These are phyloP conservation scores for Clinocottus analis DNA, from an alignment of 2,113 vertebrate species.

Conservation along the genomic window DNA sequence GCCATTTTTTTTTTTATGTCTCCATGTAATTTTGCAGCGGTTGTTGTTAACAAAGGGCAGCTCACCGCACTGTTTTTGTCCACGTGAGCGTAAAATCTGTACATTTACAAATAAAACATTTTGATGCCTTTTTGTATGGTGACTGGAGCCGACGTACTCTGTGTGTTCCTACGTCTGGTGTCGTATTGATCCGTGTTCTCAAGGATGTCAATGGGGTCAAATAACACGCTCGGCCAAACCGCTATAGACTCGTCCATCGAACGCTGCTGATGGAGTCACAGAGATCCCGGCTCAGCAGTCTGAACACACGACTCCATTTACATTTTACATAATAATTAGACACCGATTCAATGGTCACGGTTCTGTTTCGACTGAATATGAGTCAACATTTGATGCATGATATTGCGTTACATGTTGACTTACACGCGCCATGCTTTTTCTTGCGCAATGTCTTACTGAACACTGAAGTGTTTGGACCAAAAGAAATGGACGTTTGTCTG, in stretches of 20 bases:
- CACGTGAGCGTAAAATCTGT: conserved; percentile 53
- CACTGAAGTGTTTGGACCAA: background rate
- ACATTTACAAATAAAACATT: conserved; percentile 68
- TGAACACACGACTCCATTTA: background rate
- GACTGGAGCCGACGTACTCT: conserved; percentile 29
- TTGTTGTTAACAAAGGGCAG: conserved; percentile 63
- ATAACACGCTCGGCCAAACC: conserved; percentile 31
- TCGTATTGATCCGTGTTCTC: conserved; percentile 43
- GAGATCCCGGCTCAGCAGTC: conserved; percentile 14
- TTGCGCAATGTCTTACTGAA: background rate
- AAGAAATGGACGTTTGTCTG: too few species aligned
- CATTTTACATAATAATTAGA: background rate
- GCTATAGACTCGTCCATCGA: background rate
- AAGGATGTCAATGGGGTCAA: conserved; percentile 44
- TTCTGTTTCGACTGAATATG: background rate
- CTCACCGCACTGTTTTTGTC: conserved; percentile 55
- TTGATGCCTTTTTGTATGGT: conserved; percentile 58
- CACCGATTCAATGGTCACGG: background rate
- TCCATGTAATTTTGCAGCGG: conserved; percentile 48
- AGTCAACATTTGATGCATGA: background rate
- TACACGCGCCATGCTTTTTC: too few species aligned
- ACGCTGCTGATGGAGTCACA: conserved; percentile 36
- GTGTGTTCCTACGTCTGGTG: conserved; percentile 17
- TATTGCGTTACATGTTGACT: too few species aligned
- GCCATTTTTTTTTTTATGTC: conserved; percentile 2